Evolutionary conservation across 2,113 vertebrate genomes (phyloP).

Genomic region (Pteruthius melanotis): DNA sequence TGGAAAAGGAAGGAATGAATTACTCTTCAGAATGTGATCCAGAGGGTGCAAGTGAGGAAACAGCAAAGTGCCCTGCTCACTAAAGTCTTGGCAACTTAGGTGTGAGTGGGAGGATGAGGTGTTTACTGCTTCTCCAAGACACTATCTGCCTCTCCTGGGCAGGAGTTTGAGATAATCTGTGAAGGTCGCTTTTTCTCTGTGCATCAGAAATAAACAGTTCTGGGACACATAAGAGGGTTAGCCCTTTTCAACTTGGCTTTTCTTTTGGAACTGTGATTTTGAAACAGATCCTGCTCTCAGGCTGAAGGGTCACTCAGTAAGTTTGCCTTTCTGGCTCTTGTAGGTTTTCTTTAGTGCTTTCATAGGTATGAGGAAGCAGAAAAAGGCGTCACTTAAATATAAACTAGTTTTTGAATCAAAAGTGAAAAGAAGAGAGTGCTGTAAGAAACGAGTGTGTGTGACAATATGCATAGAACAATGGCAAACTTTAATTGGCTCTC

Average conservation of each 20-base stretch:
- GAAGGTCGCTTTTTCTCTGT: neutral
- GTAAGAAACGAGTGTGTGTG: constrained; percentile 41
- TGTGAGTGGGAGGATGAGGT: neutral
- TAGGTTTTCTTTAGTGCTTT: constrained; percentile 33
- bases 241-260: neutral
- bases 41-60: neutral
- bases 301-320: neutral
- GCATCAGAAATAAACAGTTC: neutral
- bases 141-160: neutral
- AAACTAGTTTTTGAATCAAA: constrained; percentile 53
- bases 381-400: constrained; percentile 57
- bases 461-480: constrained; percentile 54
- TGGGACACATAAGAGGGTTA: neutral
- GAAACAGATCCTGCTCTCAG: neutral
- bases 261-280: neutral
- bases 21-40: neutral
- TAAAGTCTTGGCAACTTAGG: neutral
- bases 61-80: rapidly evolving
- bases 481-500: constrained; percentile 49
- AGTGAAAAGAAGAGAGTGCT: neutral
- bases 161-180: neutral
- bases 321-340: neutral
- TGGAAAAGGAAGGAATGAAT: neutral
- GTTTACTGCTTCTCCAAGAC: neutral
- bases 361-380: neutral